Conservation (phyloP, 92 coral and sea anemone genomes). For the Porites evermanni region DNA sequence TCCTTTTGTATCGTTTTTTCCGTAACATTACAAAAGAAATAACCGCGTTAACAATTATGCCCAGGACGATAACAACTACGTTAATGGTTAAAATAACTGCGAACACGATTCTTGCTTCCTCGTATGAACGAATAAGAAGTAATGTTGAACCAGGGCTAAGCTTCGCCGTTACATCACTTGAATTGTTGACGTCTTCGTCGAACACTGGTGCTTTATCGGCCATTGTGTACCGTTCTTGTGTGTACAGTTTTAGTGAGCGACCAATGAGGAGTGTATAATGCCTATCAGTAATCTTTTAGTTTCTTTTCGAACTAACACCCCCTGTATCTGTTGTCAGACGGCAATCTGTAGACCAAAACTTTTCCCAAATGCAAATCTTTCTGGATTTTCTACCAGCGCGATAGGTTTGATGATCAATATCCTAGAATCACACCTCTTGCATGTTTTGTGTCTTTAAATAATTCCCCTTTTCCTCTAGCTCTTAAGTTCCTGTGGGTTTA, state of each 20-base stretch:
- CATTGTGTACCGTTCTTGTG: background rate
- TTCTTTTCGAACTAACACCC: no score
- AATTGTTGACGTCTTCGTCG: background rate
- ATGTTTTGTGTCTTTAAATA: no score
- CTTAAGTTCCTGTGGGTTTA: no score
- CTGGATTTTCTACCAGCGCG: no score
- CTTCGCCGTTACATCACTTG: background rate
- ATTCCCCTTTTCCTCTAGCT: no score
- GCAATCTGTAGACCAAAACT: no score
- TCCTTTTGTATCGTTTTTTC: constrained; percentile 18
- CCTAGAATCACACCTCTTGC: no score
- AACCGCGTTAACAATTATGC: constrained; percentile 21
- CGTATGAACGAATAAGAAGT: constrained; percentile 27
- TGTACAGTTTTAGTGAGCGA: background rate
- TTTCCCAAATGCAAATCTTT: no score
- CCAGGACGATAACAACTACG: constrained; percentile 3
- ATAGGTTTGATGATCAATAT: no score
- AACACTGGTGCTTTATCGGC: background rate
- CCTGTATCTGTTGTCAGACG: no score
- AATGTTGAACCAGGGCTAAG: constrained; percentile 1
- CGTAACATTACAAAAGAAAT: constrained; percentile 32
- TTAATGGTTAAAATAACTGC: background rate
- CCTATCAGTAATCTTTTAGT: no score
- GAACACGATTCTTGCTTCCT: constrained; percentile 13
- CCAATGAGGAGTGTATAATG: no score